Evolutionary conservation across 2,113 vertebrate genomes (phyloP).

Genomic region (Atractosteus spatula): DNA sequence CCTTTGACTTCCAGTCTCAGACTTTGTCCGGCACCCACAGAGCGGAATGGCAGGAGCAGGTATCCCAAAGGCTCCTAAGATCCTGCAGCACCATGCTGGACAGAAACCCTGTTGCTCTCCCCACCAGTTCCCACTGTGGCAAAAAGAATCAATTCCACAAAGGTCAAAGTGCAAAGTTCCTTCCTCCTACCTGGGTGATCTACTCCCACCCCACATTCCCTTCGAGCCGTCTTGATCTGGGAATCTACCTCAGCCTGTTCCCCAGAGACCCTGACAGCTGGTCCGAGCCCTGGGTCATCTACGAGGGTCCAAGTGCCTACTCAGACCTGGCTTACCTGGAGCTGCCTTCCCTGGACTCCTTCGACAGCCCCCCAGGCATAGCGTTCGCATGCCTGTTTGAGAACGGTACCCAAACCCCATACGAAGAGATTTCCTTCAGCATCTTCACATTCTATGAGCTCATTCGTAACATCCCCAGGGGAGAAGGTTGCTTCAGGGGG

Average conservation of each 20-base stretch:
- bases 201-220: constrained; percentile 83
- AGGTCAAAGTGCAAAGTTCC: constrained; percentile 38
- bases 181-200: constrained; percentile 79
- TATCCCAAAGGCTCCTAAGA: not conserved
- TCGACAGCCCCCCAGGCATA: constrained; percentile 41
- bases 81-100: not conserved
- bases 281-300: constrained; percentile 88
- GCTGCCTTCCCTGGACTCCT: constrained; percentile 47
- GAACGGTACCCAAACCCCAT: constrained; percentile 73
- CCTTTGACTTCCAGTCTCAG: constrained; percentile 26
- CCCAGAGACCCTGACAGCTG: constrained; percentile 84
- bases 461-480: constrained; percentile 73
- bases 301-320: constrained; percentile 88
- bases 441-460: constrained; percentile 83
- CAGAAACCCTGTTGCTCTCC: not conserved
- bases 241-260: constrained; percentile 78
- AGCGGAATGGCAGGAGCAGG: constrained; percentile 31
- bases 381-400: constrained; percentile 86
- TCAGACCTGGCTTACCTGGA: constrained; percentile 84
- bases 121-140: not conserved
- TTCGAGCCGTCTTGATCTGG: constrained; percentile 74
- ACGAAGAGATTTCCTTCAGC: constrained; percentile 90
- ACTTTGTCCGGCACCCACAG: not conserved
- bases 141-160: no score
- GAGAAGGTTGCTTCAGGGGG: no score